These are phyloP conservation scores for Helarctos malayanus DNA, from an alignment of 2,797 vertebrate genomes.

Conservation along the genomic window DNA sequence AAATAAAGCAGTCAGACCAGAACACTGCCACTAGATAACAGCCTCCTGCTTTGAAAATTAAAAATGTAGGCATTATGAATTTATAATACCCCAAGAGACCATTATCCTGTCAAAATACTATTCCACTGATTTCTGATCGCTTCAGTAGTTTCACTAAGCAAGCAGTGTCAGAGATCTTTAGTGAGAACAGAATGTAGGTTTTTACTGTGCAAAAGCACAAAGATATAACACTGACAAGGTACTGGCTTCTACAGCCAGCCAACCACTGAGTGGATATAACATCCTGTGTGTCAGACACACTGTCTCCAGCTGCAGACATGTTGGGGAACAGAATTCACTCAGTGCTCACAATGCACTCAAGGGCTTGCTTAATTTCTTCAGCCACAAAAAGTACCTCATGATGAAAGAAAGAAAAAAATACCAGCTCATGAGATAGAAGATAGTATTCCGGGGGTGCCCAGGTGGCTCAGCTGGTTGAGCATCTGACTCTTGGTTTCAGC, in stretches of 20 bases:
- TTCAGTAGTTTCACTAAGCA: conserved; percentile 50
- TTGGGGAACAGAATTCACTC: not conserved
- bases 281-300: not conserved
- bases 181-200: conserved; percentile 9
- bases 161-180: conserved; percentile 9
- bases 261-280: not conserved
- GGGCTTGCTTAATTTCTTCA: not conserved
- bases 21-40: not conserved
- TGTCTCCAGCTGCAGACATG: not conserved
- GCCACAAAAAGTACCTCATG: not conserved
- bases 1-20: conserved; percentile 50
- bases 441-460: not conserved
- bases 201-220: conserved; percentile 14
- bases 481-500: not conserved
- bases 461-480: not conserved
- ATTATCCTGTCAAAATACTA: conserved; percentile 52
- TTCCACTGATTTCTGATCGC: conserved; percentile 37
- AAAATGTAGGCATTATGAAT: conserved; percentile 16
- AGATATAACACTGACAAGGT: not conserved
- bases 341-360: not conserved
- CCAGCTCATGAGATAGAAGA: not conserved
- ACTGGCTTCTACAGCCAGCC: not conserved
- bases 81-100: conserved; percentile 15
- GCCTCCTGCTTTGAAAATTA: conserved; percentile 48
- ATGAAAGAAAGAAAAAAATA: not conserved